Base-by-base conservation (phyloP, 2,888 invertebrate species). In the Drosophila anomalata region DNA sequence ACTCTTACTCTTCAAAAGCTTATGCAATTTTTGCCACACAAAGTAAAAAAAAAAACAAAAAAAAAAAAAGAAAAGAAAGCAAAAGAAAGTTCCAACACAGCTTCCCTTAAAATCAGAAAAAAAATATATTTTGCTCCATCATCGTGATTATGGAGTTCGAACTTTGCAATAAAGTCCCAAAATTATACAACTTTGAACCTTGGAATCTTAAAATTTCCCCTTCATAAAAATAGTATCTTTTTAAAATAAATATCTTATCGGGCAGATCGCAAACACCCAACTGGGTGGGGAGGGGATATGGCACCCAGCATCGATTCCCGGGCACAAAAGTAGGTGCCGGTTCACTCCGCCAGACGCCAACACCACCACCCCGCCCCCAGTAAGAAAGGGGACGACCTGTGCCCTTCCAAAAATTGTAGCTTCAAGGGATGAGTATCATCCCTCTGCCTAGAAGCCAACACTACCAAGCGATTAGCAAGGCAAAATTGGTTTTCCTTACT, bases 241-340 rank as follows among this genome's bases (percentile, higher is more conserved):
- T 22, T 44, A 7, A 24, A 24, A 22, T 22, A 3, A 2, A 63
- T 24, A 33, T n/a, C 48, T 12, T 61, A 52, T 33, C 55, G 89
- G 90, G 90, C 86, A 90, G 86, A 90, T 90, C 90, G 90, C 90
- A 89, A 26, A 55, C 90, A 88, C 90, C 89, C 89, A 88, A 65
- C 70, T 48, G 36, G 22, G 9, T n/a, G 2, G 2, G 14, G 6
- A 7, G 2, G 8, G 1, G 14, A 24, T n/a, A 9, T n/a, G 46
- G 33, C 60, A 53, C 12, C 53, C 61, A 60, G 55, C 77, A 29
- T 36, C 57, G 65, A 50, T 50, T 14, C 56, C 76, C 78, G 56
- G 61, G 77, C 79, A 77, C 90, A 82, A 90, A 90, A 90, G 90
- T 90, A 90, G 89, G 85, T 71, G 85, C 81, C 79, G 58, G 71